Base-by-base conservation (phyloP, 2,113 vertebrate genomes). In the Bufo gargarizans region DNA sequence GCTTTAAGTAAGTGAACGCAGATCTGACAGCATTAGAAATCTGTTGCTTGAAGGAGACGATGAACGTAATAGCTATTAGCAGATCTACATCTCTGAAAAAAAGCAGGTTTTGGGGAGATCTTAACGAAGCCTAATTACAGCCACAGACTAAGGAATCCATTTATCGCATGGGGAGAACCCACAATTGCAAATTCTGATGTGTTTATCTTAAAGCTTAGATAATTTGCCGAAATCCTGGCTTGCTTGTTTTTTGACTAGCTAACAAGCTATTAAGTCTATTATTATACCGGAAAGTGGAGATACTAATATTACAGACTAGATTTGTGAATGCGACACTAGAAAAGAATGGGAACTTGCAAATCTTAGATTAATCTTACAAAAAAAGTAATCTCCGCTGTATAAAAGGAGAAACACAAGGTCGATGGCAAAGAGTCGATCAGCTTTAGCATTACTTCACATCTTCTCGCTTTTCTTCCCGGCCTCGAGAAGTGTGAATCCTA, bases 11-110 rank as follows among this genome's bases (percentile, higher is more conserved):
- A 76, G 58, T 16, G 71, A 55, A 78, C 77, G 74, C 82, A 89
- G 87, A 89, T 89, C 87, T 89, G 72, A 89, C 87, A 89, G 72
- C 87, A 84, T 84, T 89, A 89, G 80, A 89, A 89, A 89, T 89
- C 87, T 89, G 87, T 84, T 89, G 87, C 87, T 89, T 58, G 22
- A 71, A 83, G 81, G 59, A 78, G 53, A 89, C 84, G 59, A 78
- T 77, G 72, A 84, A 56, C 81, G 33, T 22, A 89, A 83, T 84
- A 69, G 82, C 87, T 89, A 78, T 84, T 89, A 89, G 58, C 83
- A 84, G 87, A 89, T 89, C 87, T 84, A 74, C 76, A 84, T 84
- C 76, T 65, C 47, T 50, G 49, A 71, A 84, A 84, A 80, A 88
- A 88, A 78, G 19, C 77, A 65, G 59, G 49, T 83, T 89, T 84